Conservation (phyloP, 2,113 vertebrate species). For the Pavo muticus region DNA sequence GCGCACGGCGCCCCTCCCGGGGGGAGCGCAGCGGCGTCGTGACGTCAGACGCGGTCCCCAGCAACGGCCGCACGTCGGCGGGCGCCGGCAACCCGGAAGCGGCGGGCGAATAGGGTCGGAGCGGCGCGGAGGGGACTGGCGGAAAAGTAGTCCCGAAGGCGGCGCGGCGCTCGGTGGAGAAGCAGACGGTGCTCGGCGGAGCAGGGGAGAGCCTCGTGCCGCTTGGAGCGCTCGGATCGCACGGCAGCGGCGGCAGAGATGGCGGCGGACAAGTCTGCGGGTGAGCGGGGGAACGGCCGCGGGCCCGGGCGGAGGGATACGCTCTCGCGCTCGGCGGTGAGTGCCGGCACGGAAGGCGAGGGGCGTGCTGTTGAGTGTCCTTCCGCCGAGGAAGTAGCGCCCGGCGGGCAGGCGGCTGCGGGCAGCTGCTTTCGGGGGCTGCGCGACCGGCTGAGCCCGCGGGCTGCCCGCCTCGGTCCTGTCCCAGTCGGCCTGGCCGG, state of each 20-base stretch:
- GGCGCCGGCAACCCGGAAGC: slow-evolving; percentile 11
- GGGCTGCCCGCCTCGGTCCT: too few species aligned
- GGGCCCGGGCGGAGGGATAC: background rate
- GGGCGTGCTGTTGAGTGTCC: background rate
- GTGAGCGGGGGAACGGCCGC: slow-evolving; percentile 48
- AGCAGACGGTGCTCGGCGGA: background rate
- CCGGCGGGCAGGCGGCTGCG: too few species aligned
- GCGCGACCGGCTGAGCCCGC: too few species aligned
- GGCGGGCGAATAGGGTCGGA: background rate
- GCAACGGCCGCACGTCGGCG: background rate
- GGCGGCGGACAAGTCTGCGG: slow-evolving; percentile 82
- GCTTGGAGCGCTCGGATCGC: background rate
- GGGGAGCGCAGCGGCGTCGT: background rate
- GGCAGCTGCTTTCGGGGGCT: too few species aligned
- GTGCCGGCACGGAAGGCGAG: background rate
- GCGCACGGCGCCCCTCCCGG: rapidly evolving
- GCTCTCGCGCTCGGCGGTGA: background rate
- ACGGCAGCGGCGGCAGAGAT: slow-evolving; percentile 22
- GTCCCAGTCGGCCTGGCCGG: too few species aligned
- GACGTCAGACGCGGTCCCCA: background rate
- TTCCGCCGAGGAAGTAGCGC: background rate
- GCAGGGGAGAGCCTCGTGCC: background rate
- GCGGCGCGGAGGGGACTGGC: background rate
- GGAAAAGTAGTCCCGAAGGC: background rate
- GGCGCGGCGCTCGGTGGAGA: background rate